These are phyloP conservation scores for Aegotheles bennettii DNA, from an alignment of 2,113 vertebrate species.

Conservation along the genomic window DNA sequence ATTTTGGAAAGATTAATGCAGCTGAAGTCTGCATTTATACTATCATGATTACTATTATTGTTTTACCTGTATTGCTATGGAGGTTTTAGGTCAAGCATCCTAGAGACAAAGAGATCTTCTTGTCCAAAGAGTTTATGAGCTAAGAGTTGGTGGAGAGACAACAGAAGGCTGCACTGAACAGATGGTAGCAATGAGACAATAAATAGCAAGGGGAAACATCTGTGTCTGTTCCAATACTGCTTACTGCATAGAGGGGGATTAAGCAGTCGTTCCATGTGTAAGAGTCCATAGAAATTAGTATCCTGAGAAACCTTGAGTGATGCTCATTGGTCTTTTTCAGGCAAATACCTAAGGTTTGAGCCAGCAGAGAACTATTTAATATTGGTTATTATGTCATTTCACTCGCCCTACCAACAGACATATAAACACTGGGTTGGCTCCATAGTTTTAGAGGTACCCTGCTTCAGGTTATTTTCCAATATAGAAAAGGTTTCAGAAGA, in stretches of 20 bases:
- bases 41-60: neutral
- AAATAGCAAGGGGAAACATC: slow-evolving; percentile 31
- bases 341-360: neutral
- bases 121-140: neutral
- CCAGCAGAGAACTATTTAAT: neutral
- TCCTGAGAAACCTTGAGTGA: neutral
- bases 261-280: neutral
- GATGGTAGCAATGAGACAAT: slow-evolving; percentile 1
- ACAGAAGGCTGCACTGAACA: neutral
- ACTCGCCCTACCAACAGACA: rapidly evolving
- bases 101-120: neutral
- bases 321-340: neutral
- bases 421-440: neutral
- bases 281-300: neutral
- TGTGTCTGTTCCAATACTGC: slow-evolving; percentile 4
- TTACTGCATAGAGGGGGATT: neutral
- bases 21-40: neutral
- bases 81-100: neutral
- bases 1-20: neutral
- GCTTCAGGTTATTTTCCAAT: neutral
- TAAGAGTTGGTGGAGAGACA: neutral
- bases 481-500: neutral
- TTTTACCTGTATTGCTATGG: neutral
- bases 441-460: neutral
- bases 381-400: neutral